Base-by-base conservation (phyloP, 2,797 vertebrate species). In the Uromys caudimaculatus region DNA sequence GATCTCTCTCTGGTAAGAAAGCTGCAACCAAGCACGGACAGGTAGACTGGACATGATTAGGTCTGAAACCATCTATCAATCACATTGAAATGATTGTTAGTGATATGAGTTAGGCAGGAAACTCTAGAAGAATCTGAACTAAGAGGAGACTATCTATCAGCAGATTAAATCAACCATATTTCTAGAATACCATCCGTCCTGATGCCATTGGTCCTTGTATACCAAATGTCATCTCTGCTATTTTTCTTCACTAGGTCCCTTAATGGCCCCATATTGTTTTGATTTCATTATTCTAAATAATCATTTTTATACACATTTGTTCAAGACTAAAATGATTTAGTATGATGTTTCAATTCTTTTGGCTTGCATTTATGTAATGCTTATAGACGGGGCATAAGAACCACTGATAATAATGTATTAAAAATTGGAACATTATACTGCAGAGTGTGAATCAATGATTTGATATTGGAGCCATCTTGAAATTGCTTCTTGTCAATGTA, bases 141-240 rank as follows among this genome's bases (percentile, higher is more conserved):
- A 58, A 62, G 12, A 52, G 0, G 10, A 24, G 0, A 23, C 1
- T 23, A 56, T 41, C 3, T 3, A 27, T 3, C 50, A n/a, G 6
- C 21, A 32, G 6, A 1, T 50, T n/a, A 29, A 29, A 27, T 14
- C 0, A 41, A 47, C 19, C 67, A 35, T 24, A 69, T 58, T 76
- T 27, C 4, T 0, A 27, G 2, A 47, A 17, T 8, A 3, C 41
- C 14, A 16, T 24, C 3, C 12, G 10, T 90, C 10, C 17, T 2
- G 16, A 21, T 54, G 23, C 0, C 27, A 14, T 1, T 35, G 21
- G 16, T 16, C 1, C 0, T 60, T 16, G 6, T 19, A 79, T 77
- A 19, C 10, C 78, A 16, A 2, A 23, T 81, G n/a, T 76, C 19
- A 13, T 9, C 11, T 29, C 41, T 60, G 3, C 12, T 27, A n/a